phyloP scores from a whole-genome alignment of 2,797 vertebrate genomes.

The Okamejei kenojei region DNA sequence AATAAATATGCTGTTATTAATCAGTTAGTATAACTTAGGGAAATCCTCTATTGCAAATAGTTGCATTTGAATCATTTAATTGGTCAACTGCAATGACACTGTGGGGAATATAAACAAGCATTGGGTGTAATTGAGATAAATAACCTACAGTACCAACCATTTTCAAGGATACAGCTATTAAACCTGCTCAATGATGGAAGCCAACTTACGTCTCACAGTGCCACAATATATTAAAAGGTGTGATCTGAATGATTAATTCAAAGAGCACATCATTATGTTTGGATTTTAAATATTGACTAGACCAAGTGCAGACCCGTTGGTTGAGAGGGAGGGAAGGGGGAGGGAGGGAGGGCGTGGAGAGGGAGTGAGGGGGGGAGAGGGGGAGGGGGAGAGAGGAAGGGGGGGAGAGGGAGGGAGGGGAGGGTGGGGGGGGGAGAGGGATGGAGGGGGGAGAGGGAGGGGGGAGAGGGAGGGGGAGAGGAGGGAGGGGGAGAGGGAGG shows the following conservation, averaged over 20 bases:
- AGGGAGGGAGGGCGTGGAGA: too few relatives aligned
- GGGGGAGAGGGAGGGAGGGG: too few relatives aligned
- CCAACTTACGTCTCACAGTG: background rate
- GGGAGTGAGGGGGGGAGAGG: too few relatives aligned
- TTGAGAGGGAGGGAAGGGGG: too few relatives aligned
- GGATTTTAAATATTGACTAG: background rate
- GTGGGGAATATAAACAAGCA: background rate
- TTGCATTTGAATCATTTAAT: background rate
- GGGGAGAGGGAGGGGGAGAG: too few relatives aligned
- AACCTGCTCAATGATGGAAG: background rate
- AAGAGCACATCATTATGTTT: background rate
- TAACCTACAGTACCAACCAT: background rate
- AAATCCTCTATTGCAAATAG: background rate
- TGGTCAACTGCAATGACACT: background rate
- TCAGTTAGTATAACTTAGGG: background rate
- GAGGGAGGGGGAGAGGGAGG: too few relatives aligned
- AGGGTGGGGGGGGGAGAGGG: too few relatives aligned
- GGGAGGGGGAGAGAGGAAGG: too few relatives aligned
- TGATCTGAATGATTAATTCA: background rate
- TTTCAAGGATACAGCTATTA: background rate
- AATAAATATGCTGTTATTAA: background rate
- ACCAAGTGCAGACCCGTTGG: too few relatives aligned
- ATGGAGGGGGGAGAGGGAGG: too few relatives aligned
- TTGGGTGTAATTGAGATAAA: background rate
- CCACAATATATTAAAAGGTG: background rate